phyloP scores from a whole-genome alignment of 2,888 invertebrate genomes.

The Allophyes oxyacanthae region DNA sequence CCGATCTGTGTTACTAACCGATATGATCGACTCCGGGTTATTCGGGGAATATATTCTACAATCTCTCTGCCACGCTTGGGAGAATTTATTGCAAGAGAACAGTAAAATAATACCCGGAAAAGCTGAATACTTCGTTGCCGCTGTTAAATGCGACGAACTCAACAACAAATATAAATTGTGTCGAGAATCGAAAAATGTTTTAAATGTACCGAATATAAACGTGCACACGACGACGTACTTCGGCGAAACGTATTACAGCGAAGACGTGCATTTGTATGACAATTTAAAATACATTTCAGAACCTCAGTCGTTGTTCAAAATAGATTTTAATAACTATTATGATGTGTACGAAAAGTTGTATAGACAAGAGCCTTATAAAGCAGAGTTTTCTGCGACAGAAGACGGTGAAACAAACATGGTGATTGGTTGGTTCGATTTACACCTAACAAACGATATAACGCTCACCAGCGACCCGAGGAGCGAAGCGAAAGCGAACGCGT shows the following conservation, averaged over 20 bases:
- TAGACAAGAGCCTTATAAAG: slow-evolving; percentile 21
- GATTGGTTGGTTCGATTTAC: slow-evolving; percentile 91
- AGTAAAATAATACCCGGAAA: slow-evolving; percentile 37
- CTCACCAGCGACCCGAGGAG: slow-evolving; percentile 87
- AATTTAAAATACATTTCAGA: slow-evolving; percentile 44
- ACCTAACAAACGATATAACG: slow-evolving; percentile 87
- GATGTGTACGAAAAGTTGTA: slow-evolving; percentile 34
- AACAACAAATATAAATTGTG: slow-evolving; percentile 32
- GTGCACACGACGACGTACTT: slow-evolving; percentile 30
- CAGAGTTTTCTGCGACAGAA: slow-evolving; percentile 18
- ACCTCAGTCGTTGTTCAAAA: slow-evolving; percentile 34
- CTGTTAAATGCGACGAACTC: slow-evolving; percentile 32
- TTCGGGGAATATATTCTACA: slow-evolving; percentile 78
- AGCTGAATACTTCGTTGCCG: slow-evolving; percentile 43
- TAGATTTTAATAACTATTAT: slow-evolving; percentile 45
- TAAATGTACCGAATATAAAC: slow-evolving; percentile 28
- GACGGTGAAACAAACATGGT: slow-evolving; percentile 63
- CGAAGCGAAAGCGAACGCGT: slow-evolving; percentile 75
- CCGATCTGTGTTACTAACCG: slow-evolving; percentile 36
- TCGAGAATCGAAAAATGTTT: slow-evolving; percentile 8
- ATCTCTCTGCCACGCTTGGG: slow-evolving; percentile 90
- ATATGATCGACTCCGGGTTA: slow-evolving; percentile 38
- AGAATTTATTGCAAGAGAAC: slow-evolving; percentile 49
- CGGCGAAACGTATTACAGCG: slow-evolving; percentile 32
- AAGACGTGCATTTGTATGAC: slow-evolving; percentile 43